These are phyloP conservation scores for Pluvialis apricaria DNA, from an alignment of 2,113 vertebrate species.

Conservation along the genomic window DNA sequence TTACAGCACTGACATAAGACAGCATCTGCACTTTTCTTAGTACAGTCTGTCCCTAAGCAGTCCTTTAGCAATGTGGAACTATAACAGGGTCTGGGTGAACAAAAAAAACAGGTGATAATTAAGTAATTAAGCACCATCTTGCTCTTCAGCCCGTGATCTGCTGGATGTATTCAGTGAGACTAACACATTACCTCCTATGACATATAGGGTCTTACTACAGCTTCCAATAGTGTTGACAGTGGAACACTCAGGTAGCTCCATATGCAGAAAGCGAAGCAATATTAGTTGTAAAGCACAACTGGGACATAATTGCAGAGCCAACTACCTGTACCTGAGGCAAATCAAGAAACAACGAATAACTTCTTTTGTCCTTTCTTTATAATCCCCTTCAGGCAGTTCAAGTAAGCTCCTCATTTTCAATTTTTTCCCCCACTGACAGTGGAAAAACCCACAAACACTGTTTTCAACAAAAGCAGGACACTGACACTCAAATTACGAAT, in stretches of 20 bases:
- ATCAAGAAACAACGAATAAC: neutral
- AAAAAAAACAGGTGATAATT: conserved; percentile 11
- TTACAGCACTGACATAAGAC: neutral
- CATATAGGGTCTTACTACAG: neutral
- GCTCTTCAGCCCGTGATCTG: neutral
- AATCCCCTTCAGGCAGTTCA: neutral
- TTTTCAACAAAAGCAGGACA: neutral
- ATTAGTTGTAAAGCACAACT: neutral
- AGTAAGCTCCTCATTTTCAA: neutral
- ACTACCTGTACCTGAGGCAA: neutral
- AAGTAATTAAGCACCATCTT: conserved; percentile 37
- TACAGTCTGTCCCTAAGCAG: neutral
- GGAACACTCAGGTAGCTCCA: neutral
- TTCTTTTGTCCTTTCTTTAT: neutral
- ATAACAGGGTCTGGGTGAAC: neutral
- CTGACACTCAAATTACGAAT: neutral
- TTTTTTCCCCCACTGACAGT: neutral
- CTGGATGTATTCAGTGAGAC: neutral
- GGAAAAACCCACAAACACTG: neutral
- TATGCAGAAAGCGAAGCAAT: neutral
- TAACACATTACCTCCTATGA: neutral
- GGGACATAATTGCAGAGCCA: neutral
- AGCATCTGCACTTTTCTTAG: neutral
- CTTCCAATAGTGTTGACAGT: neutral
- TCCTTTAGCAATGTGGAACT: neutral